Percentiles rank a stretch among this genome's conserved stretches.
These are phyloP conservation scores for Choloepus hoffmanni DNA, from an alignment of 2,113 vertebrate genomes.

Conservation along the genomic window DNA sequence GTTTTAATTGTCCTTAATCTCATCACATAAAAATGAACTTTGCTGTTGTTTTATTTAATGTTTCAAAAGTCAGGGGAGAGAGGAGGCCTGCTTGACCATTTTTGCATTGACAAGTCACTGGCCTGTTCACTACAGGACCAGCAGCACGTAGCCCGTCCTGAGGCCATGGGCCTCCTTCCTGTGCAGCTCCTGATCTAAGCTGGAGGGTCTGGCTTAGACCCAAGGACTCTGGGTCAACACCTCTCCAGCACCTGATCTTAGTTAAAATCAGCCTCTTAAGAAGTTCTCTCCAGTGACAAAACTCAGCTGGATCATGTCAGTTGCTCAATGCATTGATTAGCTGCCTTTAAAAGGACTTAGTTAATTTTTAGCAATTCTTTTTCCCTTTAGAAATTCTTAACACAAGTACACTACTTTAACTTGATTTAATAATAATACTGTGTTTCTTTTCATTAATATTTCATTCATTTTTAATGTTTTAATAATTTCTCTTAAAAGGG, in stretches of 20 bases:
- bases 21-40: conserved; percentile 1
- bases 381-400: conserved; percentile 17
- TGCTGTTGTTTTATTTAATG: background rate
- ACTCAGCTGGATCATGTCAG: background rate
- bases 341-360: background rate
- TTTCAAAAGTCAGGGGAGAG: background rate
- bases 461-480: conserved; percentile 37
- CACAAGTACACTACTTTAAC: background rate
- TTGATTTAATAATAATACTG: background rate
- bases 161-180: conserved; percentile 3
- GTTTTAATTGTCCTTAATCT: conserved; percentile 1
- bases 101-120: background rate
- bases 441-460: conserved; percentile 43
- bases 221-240: conserved; percentile 42
- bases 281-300: background rate
- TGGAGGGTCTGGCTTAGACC: conserved; percentile 25
- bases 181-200: background rate
- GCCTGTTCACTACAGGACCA: background rate
- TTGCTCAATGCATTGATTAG: background rate
- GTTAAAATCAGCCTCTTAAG: background rate
- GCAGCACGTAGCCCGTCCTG: background rate
- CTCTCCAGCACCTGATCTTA: background rate
- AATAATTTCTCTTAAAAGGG: conserved; percentile 39
- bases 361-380: conserved; percentile 40
- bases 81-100: background rate